A percentile compares a stretch with the other conserved stretches of the same genome.
Evolutionary conservation across 2,113 vertebrate species (phyloP).

Genomic region (Orycteropus afer): DNA sequence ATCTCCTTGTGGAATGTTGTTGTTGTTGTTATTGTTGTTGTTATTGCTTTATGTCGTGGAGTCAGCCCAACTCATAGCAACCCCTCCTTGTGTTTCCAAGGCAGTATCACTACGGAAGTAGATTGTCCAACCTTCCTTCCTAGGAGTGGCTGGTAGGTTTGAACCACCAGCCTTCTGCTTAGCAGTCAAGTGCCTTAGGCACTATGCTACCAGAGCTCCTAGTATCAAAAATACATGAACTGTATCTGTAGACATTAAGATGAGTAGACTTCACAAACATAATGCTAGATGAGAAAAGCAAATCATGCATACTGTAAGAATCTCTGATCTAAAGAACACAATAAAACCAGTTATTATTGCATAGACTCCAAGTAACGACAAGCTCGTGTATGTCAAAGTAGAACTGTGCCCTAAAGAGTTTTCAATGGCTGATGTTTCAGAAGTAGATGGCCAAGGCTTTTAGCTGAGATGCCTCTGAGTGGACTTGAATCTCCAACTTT

Average conservation of each 20-base stretch:
- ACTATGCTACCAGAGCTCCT: too few species aligned
- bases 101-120: too few species aligned
- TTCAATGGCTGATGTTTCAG: neutral
- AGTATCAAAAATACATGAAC: neutral
- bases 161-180: too few species aligned
- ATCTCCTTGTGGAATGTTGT: too few species aligned
- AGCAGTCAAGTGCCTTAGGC: too few species aligned
- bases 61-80: too few species aligned
- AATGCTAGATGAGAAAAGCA: neutral
- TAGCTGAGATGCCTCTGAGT: neutral
- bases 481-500: neutral
- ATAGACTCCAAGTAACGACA: neutral
- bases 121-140: too few species aligned
- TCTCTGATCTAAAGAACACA: neutral
- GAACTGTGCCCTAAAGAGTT: neutral
- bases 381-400: neutral
- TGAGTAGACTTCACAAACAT: conserved; percentile 3
- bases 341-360: neutral
- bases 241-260: neutral
- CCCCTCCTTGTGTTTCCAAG: too few species aligned
- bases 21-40: too few species aligned
- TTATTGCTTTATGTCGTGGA: too few species aligned
- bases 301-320: neutral
- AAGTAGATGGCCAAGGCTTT: neutral
- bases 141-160: too few species aligned